A percentile compares a stretch with the other conserved stretches of the same genome.
phyloP scores from a whole-genome alignment of 2,113 vertebrate species.

The Clarias macrocephalus region DNA sequence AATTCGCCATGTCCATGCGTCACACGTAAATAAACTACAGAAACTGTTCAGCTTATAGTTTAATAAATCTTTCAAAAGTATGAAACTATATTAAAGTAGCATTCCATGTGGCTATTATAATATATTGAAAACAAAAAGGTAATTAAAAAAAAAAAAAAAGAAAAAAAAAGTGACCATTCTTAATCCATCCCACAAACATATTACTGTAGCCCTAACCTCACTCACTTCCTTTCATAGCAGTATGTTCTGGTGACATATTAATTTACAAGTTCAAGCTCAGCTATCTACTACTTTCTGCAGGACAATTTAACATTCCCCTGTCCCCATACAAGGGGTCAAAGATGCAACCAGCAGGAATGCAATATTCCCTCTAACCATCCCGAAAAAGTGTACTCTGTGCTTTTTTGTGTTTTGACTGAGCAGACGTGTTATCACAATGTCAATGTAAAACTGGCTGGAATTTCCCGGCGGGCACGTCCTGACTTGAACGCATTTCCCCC shows the following conservation, averaged over 20 bases:
- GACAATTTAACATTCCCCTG: not conserved
- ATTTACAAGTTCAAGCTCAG: not conserved
- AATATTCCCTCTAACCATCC: slow-evolving; percentile 4
- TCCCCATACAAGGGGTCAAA: not conserved
- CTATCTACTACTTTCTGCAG: slow-evolving; percentile 10
- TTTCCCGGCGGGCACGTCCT: slow-evolving; percentile 57
- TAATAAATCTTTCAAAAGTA: not conserved
- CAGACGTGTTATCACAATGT: slow-evolving; percentile 35
- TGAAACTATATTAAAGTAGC: not conserved
- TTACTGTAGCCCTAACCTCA: not conserved
- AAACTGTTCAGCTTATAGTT: not conserved
- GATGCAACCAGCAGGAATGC: not conserved
- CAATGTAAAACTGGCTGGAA: slow-evolving; percentile 38
- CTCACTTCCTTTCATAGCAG: not conserved
- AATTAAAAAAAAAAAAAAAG: too few species aligned
- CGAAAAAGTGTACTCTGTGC: not conserved
- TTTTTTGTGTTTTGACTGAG: slow-evolving; percentile 19
- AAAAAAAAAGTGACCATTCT: too few species aligned
- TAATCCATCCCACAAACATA: not conserved
- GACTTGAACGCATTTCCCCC: slow-evolving; percentile 48
- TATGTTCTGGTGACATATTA: not conserved
- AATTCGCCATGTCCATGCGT: not conserved
- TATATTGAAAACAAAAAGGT: not conserved
- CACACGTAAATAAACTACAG: not conserved
- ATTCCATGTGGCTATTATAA: not conserved